Evolutionary conservation across 92 coral and sea anemone species (phyloP), one percentile per base, ranked within the genome.

Genomic region (Desmophyllum pertusum): DNA sequence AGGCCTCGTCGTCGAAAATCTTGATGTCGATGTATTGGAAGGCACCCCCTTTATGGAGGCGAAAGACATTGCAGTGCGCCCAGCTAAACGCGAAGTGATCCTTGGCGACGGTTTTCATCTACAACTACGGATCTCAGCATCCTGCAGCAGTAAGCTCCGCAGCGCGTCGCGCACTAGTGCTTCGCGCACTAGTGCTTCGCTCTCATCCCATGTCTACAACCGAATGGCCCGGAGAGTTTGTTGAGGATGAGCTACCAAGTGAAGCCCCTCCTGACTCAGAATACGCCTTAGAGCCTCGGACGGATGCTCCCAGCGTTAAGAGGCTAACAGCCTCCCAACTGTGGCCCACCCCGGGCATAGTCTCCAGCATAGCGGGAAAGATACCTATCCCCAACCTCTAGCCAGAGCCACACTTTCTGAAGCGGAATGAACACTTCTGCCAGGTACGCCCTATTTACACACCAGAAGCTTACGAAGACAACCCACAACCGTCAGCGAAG

Each of bases 31-130:
- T 43, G 75, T 90, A 10, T 62, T 86, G 6, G 88, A 86, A 10
- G 85, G 92, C n/a, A 88, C 90, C 37, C 90, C 88, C 10, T 88
- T 84, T 39, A 87, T 90, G 91, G 91, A 86, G 42, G 29, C 71
- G 37, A 89, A 90, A n/a, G 91, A 87, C 70, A 79, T 90, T 8
- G 77, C 95, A 19, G 91, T 92, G 66, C 88, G 95, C 68, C 88
- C 88, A 10, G 89, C 90, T 40, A 89, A 84, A 65, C 81, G 80
- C 73, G 76, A 88, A 61, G 61, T 88, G 23, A 88, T 88, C 39
- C 70, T 70, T 37, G 73, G 77, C 27, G 81, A 85, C 31, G 89
- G 87, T n/a, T 43, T 39, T 81, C 42, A 36, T 65, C 41, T 77
- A 57, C 46, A 81, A 72, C 30, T 87, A 87, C 40, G 79, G 86